Evolutionary conservation across 2,888 invertebrate genomes (phyloP), one percentile per base, ranked within the genome.

Genomic region (Drosophila macrothrix): DNA sequence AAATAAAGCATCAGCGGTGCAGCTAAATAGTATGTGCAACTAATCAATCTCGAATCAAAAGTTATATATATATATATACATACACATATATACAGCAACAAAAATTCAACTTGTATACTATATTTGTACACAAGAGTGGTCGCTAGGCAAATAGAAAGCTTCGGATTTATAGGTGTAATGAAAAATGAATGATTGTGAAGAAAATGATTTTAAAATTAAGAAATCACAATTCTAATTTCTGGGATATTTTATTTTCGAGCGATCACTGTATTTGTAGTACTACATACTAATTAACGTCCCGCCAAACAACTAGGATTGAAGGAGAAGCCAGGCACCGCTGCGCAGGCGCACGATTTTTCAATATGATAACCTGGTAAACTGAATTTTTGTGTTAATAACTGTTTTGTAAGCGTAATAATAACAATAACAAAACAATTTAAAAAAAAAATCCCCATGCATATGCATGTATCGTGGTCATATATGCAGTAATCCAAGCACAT

Each of bases 291-390:
- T 68, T 67, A 79, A 83, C 70, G 73, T 75, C 84, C 84, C 84
- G 74, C 83, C 84, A 78, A 73, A 28, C 22, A 58, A 64, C 59
- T 66, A 65, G 62, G 60, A 73, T 73, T 64, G 73, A 64, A 69
- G 66, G 68, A 62, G 37, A 55, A 39, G 78, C 82, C 84, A 80
- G 76, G 77, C 73, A 83, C 71, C 82, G 89, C 76, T 87, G 85
- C 88, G 88, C 90, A 88, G 85, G 90, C 88, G 86, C 90, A 90
- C 87, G 87, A 83, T 72, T 71, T 76, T 76, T 78, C 76, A 68
- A 63, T 79, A 76, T 54, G 35, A 76, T 72, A 66, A 80, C 71
- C 72, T 82, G 82, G 55, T 80, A 64, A 82, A 74, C 71, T 74
- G 67, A 66, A 63, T 67, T 75, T 75, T 76, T 77, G 76, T 88